These are phyloP conservation scores for Ochropleura plecta DNA, from an alignment of 2,888 invertebrate species.

Conservation along the genomic window DNA sequence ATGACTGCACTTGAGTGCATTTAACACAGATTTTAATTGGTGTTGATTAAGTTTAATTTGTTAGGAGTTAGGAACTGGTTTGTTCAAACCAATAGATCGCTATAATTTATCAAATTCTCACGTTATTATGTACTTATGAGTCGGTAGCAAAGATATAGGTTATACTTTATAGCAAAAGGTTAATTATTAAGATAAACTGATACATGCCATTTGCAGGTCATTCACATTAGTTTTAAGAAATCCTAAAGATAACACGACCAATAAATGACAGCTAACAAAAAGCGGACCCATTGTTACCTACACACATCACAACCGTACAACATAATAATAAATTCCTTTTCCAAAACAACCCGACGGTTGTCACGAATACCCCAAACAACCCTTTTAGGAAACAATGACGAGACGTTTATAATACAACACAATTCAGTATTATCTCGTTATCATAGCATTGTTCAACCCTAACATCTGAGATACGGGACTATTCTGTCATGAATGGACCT, in stretches of 20 bases:
- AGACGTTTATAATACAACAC: constrained; percentile 62
- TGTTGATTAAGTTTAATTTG: constrained; percentile 31
- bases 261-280: not conserved
- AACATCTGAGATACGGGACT: constrained; percentile 66
- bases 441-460: constrained; percentile 65
- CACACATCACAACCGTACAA: constrained; percentile 1
- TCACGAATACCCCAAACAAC: constrained; percentile 52
- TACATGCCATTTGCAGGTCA: not conserved
- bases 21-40: constrained; percentile 42
- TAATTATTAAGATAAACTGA: not conserved
- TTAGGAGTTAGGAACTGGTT: constrained; percentile 37
- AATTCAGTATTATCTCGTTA: constrained; percentile 65
- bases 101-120: constrained; percentile 23
- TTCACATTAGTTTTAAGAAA: not conserved
- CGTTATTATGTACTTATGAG: not conserved
- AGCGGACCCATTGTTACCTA: not conserved
- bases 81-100: constrained; percentile 7
- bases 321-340: constrained; percentile 40
- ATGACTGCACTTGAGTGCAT: constrained; percentile 38
- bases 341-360: constrained; percentile 32
- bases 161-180: too few relatives aligned
- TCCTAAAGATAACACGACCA: not conserved
- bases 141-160: too few relatives aligned
- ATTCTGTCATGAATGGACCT: constrained; percentile 70
- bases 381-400: constrained; percentile 64